Percentiles rank a stretch among this genome's conserved stretches.
phyloP scores from a whole-genome alignment of 2,113 vertebrate species.

The Heterotilapia buettikoferi region DNA sequence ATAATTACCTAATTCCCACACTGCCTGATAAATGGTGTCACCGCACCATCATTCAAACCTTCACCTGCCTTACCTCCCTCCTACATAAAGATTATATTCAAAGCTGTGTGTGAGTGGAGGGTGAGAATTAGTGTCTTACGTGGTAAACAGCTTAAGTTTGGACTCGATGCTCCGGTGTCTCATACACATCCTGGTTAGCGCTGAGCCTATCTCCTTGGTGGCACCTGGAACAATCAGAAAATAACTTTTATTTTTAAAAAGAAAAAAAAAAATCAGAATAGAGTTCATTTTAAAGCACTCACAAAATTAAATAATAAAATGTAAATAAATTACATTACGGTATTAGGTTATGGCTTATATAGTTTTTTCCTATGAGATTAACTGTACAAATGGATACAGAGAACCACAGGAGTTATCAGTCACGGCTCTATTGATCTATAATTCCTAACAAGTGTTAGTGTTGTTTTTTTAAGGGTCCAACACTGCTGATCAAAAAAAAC shows the following conservation, averaged over 20 bases:
- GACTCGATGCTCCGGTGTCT: constrained; percentile 81
- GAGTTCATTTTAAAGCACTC: background rate
- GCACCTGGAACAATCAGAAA: constrained; percentile 58
- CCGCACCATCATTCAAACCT: background rate
- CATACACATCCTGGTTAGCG: constrained; percentile 81
- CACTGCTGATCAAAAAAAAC: background rate
- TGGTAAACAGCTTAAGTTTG: constrained; percentile 78
- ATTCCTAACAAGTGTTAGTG: background rate
- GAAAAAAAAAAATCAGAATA: background rate
- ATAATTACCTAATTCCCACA: background rate
- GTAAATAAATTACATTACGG: background rate
- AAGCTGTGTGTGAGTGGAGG: background rate
- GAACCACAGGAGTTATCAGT: background rate
- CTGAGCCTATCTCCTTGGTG: constrained; percentile 80
- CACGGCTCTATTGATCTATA: background rate
- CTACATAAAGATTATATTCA: background rate
- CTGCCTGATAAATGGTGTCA: background rate
- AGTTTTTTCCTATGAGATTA: background rate
- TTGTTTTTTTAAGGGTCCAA: background rate
- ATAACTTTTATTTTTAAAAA: background rate
- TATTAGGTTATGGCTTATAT: background rate
- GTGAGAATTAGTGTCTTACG: constrained; percentile 55
- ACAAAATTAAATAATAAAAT: background rate
- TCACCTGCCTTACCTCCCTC: background rate
- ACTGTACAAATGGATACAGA: background rate